Conservation (phyloP, 2,113 vertebrate species). For the Aleadryas rufinucha region DNA sequence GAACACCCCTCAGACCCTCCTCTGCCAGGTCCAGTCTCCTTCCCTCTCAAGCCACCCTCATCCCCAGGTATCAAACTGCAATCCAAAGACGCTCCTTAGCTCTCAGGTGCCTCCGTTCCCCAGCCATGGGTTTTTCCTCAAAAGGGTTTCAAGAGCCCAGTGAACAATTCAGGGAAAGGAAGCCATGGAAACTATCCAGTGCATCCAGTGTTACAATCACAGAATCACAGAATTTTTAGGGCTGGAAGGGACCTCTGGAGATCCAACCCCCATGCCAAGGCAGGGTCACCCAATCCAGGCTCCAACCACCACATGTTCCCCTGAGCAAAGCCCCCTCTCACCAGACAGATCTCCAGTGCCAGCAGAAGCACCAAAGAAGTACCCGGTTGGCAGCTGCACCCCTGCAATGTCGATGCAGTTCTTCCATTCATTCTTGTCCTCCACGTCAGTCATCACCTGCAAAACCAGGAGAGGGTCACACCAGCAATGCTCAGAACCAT, state of each 20-base stretch:
- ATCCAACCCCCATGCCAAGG: neutral
- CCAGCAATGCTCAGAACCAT: neutral
- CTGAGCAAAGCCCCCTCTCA: slow-evolving; percentile 54
- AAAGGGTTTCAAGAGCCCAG: neutral
- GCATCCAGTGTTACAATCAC: neutral
- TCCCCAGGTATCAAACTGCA: neutral
- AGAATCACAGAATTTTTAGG: neutral
- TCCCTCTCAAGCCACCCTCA: neutral
- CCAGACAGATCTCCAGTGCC: slow-evolving; percentile 97
- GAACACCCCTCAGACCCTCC: neutral
- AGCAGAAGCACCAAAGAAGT: slow-evolving; percentile 94
- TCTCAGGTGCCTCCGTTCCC: neutral
- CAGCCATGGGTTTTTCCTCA: neutral
- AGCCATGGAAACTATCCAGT: neutral
- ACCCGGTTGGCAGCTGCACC: slow-evolving; percentile 93
- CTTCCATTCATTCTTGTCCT: slow-evolving; percentile 96
- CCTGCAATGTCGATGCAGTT: slow-evolving; percentile 95
- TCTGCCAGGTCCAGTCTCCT: neutral
- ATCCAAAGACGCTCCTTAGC: neutral
- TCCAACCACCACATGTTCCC: neutral
- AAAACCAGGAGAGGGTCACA: neutral
- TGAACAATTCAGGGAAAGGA: neutral
- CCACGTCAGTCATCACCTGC: slow-evolving; percentile 93
- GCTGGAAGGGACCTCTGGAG: neutral
- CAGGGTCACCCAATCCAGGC: neutral